These are phyloP conservation scores for Epinotia bilunana DNA, from an alignment of 2,888 invertebrate genomes.

Conservation along the genomic window DNA sequence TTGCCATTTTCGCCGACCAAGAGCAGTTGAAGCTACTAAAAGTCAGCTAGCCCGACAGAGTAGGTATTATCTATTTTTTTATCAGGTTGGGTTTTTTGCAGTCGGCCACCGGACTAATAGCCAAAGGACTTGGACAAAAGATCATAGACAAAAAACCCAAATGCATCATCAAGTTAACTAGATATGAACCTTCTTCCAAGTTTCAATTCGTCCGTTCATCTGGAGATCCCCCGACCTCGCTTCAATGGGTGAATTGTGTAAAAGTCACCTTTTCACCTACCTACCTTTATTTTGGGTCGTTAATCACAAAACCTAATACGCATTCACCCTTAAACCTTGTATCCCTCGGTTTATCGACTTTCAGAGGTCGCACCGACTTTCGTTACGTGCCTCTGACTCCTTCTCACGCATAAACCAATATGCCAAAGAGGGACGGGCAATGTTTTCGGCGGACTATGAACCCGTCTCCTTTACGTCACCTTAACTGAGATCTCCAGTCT, in stretches of 20 bases:
- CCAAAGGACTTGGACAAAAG: too few species aligned
- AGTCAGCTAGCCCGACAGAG: too few species aligned
- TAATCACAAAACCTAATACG: background rate
- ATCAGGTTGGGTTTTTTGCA: too few species aligned
- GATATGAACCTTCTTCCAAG: too few species aligned
- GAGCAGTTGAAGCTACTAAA: too few species aligned
- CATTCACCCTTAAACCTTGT: constrained; percentile 7
- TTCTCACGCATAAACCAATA: background rate
- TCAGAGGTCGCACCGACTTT: constrained; percentile 27
- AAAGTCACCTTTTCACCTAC: constrained; percentile 7
- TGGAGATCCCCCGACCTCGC: background rate
- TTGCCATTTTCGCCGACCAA: too few species aligned
- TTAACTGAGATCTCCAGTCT: background rate
- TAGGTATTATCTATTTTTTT: too few species aligned
- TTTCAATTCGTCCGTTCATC: background rate
- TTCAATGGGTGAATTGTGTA: background rate
- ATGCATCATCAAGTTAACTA: too few species aligned
- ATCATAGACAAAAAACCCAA: too few species aligned
- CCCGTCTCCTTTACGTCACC: constrained; percentile 40
- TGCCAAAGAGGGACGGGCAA: background rate
- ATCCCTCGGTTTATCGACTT: constrained; percentile 15
- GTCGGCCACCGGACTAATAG: too few species aligned
- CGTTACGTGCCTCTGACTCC: background rate
- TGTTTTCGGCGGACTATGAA: constrained; percentile 28
- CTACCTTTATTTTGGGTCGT: constrained; percentile 13